A percentile compares a stretch with the other conserved stretches of the same genome.
Evolutionary conservation across 2,888 invertebrate species (phyloP).

Genomic region (Hypercompe scribonia): DNA sequence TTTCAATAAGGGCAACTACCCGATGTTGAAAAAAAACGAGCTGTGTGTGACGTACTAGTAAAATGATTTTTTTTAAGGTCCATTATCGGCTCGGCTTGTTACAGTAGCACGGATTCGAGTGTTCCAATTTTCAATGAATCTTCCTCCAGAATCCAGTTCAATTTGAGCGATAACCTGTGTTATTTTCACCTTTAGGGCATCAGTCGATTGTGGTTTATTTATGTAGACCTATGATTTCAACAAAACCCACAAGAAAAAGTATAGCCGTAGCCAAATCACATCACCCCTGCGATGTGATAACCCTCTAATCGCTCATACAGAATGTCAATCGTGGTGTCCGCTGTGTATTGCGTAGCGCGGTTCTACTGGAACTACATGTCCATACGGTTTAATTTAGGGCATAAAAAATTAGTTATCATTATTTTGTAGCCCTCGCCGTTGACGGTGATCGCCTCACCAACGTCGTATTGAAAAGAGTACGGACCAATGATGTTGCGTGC

Average conservation of each 20-base stretch:
- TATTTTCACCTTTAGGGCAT: no score
- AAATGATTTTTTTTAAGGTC: no score
- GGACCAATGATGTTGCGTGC: constrained; percentile 9
- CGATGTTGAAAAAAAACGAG: no score
- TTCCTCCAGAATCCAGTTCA: no score
- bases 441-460: constrained; percentile 20
- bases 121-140: no score
- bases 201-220: no score
- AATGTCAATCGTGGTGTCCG: background rate
- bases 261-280: background rate
- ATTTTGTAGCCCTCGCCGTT: constrained; percentile 25
- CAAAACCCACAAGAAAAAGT: background rate
- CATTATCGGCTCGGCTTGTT: no score
- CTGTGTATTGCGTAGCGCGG: background rate
- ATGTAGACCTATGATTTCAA: no score
- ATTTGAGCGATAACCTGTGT: no score
- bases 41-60: no score
- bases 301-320: background rate
- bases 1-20: no score
- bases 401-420: constrained; percentile 13
- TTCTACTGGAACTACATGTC: constrained; percentile 5
- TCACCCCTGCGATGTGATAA: constrained; percentile 4
- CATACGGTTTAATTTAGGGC: background rate
- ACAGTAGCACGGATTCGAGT: no score
- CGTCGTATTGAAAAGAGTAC: constrained; percentile 26